These are phyloP conservation scores for Neoscelio sp. DNA, from an alignment of 2,888 invertebrate genomes.

Conservation along the genomic window DNA sequence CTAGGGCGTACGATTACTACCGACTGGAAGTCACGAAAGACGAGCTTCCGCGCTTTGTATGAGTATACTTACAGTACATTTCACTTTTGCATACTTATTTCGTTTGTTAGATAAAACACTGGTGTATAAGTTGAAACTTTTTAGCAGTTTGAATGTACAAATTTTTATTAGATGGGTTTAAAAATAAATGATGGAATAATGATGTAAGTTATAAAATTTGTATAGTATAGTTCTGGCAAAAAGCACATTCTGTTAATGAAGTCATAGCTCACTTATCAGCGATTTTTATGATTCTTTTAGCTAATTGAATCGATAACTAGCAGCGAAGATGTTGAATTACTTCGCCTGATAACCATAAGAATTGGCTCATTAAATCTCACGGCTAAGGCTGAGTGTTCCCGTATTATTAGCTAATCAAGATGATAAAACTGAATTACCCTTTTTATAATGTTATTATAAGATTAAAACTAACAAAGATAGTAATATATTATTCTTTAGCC, in stretches of 20 bases:
- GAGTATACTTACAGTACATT: constrained; percentile 7
- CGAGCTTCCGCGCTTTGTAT: constrained; percentile 8
- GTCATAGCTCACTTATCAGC: constrained; percentile 45
- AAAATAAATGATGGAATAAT: too few relatives aligned
- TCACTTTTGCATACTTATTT: too few relatives aligned
- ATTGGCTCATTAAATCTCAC: constrained; percentile 75
- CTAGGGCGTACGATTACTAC: constrained; percentile 14
- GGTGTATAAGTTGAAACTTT: too few relatives aligned
- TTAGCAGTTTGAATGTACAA: too few relatives aligned
- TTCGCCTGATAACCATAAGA: constrained; percentile 72
- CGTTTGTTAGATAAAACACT: too few relatives aligned
- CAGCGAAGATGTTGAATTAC: constrained; percentile 76
- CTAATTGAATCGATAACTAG: constrained; percentile 79
- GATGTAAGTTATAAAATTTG: too few relatives aligned
- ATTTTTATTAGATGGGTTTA: too few relatives aligned
- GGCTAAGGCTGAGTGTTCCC: not conserved
- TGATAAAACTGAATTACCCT: too few relatives aligned
- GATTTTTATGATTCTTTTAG: constrained; percentile 79
- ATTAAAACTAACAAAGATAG: too few relatives aligned
- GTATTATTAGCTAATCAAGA: too few relatives aligned
- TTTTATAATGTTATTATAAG: too few relatives aligned
- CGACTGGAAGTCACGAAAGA: constrained; percentile 31
- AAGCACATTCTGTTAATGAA: not conserved
- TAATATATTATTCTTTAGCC: too few relatives aligned
- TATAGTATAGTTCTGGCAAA: constrained; percentile 10